Conservation (phyloP, 2,797 vertebrate species). For the Pseudotriccus pelzelni region DNA sequence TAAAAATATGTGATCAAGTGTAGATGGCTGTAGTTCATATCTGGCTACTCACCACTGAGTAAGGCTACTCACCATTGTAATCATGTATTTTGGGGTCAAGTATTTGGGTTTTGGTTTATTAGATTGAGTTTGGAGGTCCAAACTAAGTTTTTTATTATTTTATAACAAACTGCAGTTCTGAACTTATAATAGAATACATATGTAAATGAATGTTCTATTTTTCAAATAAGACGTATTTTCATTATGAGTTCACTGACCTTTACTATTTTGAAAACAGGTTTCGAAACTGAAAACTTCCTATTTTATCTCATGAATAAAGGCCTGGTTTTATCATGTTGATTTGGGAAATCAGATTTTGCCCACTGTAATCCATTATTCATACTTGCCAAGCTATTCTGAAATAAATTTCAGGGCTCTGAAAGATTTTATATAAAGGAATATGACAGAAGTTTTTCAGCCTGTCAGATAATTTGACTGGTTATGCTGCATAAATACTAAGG, state of each 20-base stretch:
- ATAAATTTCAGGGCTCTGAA: background rate
- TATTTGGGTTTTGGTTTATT: background rate
- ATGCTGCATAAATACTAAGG: background rate
- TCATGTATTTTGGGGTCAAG: background rate
- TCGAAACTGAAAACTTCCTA: background rate
- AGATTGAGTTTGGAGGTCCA: background rate
- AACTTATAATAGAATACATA: background rate
- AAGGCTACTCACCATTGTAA: background rate
- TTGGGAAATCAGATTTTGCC: constrained; percentile 11
- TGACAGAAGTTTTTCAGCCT: constrained; percentile 31
- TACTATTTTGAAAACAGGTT: background rate
- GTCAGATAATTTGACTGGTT: constrained; percentile 21
- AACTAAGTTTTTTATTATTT: rapidly evolving
- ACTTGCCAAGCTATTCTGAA: background rate
- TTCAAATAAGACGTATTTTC: background rate
- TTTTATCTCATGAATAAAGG: background rate
- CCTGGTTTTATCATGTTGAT: background rate
- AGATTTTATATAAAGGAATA: background rate
- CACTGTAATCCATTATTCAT: constrained; percentile 1
- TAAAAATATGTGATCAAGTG: background rate
- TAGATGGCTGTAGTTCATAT: background rate
- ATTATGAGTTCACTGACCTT: background rate
- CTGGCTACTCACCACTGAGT: background rate
- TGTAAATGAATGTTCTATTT: background rate
- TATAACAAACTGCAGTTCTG: background rate